phyloP scores from a whole-genome alignment of 1,140 invertebrate species.

The Nasonia giraulti region DNA sequence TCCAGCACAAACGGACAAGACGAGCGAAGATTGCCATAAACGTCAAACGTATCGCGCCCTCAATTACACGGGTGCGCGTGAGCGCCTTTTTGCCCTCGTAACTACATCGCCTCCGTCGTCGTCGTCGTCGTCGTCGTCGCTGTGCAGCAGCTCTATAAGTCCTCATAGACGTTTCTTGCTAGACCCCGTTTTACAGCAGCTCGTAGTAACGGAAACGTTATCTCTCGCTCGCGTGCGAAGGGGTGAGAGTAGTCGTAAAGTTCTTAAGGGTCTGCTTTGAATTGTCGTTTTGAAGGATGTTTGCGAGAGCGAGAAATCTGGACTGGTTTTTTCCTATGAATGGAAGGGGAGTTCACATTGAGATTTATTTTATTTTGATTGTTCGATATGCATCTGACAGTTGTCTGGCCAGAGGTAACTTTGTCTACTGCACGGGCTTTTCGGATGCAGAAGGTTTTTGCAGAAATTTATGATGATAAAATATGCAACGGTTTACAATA shows the following conservation, averaged over 20 bases:
- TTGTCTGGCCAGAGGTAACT: not conserved
- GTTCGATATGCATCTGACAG: not conserved
- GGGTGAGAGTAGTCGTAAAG: not conserved
- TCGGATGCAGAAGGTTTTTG: too few species aligned
- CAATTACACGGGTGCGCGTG: conserved; percentile 11
- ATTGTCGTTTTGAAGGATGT: conserved; percentile 4
- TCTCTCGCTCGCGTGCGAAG: not conserved
- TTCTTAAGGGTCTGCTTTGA: not conserved
- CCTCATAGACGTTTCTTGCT: conserved; percentile 18
- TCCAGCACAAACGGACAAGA: conserved; percentile 12
- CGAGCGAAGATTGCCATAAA: conserved; percentile 33
- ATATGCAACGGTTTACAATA: too few species aligned
- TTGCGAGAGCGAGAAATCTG: not conserved
- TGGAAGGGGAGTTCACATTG: not conserved
- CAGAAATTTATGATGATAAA: too few species aligned
- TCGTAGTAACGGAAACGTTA: not conserved
- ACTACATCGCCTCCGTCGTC: not conserved
- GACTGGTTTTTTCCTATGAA: not conserved
- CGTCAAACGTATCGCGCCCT: conserved; percentile 43
- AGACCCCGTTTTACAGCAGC: not conserved
- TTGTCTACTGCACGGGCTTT: not conserved
- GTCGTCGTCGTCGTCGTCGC: conserved; percentile 10
- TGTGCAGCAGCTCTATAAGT: conserved; percentile 15
- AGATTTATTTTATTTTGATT: not conserved
- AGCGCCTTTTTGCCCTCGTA: conserved; percentile 9